Conservation (phyloP, 1,140 invertebrate species). For the Frieseomelitta varia region DNA sequence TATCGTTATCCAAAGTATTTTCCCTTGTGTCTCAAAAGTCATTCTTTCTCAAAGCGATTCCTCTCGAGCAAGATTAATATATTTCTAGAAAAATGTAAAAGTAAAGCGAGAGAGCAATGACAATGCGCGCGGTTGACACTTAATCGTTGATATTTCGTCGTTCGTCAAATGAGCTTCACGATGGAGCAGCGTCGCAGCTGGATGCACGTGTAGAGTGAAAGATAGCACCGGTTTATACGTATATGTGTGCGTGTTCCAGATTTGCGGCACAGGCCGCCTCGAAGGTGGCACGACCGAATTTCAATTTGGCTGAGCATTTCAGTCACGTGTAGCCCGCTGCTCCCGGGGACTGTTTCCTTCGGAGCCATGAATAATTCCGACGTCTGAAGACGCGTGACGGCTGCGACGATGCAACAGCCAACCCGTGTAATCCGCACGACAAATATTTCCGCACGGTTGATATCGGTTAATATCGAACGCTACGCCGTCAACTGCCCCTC, state of each 20-base stretch:
- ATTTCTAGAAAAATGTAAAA: not conserved
- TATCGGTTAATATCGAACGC: slow-evolving; percentile 39
- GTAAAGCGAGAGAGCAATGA: not conserved
- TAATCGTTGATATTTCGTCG: slow-evolving; percentile 71
- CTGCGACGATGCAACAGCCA: slow-evolving; percentile 40
- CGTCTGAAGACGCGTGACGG: slow-evolving; percentile 41
- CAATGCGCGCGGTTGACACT: slow-evolving; percentile 62
- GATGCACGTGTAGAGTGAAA: not conserved
- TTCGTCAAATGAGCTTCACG: slow-evolving; percentile 51
- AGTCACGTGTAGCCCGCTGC: slow-evolving; percentile 60
- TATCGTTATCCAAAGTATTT: too few relatives aligned
- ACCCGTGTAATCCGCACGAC: slow-evolving; percentile 41
- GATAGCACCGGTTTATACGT: not conserved
- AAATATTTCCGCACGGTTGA: slow-evolving; percentile 40
- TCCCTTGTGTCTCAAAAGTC: too few relatives aligned
- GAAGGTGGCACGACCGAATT: slow-evolving; percentile 60
- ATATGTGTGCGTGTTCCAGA: slow-evolving; percentile 51
- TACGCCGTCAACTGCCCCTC: not conserved
- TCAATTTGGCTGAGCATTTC: slow-evolving; percentile 66
- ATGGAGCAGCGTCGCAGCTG: slow-evolving; percentile 3
- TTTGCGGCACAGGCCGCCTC: slow-evolving; percentile 38
- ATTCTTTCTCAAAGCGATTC: not conserved
- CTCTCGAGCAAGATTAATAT: not conserved
- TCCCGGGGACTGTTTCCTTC: slow-evolving; percentile 56
- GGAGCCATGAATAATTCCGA: slow-evolving; percentile 63